Evolutionary conservation across 2,113 vertebrate species (phyloP), one percentile per base, ranked within the genome.

Genomic region (Pica pica): DNA sequence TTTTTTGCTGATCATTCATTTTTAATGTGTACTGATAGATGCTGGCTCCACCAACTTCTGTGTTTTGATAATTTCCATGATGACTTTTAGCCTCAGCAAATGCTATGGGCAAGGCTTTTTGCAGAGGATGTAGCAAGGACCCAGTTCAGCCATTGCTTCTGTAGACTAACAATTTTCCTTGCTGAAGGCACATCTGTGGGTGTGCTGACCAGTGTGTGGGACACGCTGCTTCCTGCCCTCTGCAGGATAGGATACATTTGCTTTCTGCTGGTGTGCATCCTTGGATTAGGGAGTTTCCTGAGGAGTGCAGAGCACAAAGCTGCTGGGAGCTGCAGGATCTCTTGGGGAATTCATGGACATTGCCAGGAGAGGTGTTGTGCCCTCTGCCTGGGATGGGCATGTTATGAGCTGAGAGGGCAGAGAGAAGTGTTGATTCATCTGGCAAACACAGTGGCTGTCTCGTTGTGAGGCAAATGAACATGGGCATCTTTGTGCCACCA

Each of bases 301-400:
- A 59, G 46, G 16, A 73, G 3, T 0, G 2, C 16, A 42, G 27
- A 22, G n/a, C 30, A 56, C 23, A 56, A 80, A 50, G 44, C 12
- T 83, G 14, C 35, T 92, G 83, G 53, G 20, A 79, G 47, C 16
- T 42, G 9, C 4, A 3, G 67, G 63, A 44, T 47, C 6, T 87
- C 35, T 55, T 0, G 0, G 10, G 14, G 39, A 47, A 6, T 31
- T 31, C 26, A 52, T 4, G 39, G 35, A 13, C 6, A 14, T 27
- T 0, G 0, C 10, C 0, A 3, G 33, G 35, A 71, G 53, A 60
- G 4, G 7, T 39, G 39, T 16, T 75, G 31, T 10, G 10, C 6
- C 11, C 33, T 67, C 15, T 71, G 10, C 21, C 16, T 13, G 6
- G 7, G 23, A 39, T 27, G 22, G 7, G 10, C 9, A 71, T 46